Evolutionary conservation across 2,888 invertebrate species (phyloP).

Genomic region (Craniophora ligustri): DNA sequence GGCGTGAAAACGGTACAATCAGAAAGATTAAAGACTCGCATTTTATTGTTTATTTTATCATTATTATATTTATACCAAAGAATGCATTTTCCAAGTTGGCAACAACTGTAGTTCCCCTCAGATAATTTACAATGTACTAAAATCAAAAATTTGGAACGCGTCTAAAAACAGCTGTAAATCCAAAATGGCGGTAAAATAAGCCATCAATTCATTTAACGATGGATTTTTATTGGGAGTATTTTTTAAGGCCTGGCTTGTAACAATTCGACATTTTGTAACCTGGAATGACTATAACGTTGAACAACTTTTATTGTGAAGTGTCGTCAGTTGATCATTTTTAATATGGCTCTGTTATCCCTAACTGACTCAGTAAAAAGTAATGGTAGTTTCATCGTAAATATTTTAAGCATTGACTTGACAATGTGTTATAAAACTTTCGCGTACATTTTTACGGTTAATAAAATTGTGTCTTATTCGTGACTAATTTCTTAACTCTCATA

Average conservation of each 20-base stretch:
- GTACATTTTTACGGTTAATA: background rate
- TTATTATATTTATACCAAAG: no score
- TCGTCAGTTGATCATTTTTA: conserved; percentile 28
- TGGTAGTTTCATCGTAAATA: conserved; percentile 2
- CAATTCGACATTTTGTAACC: conserved; percentile 46
- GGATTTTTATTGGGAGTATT: conserved; percentile 39
- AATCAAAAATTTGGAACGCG: conserved; percentile 56
- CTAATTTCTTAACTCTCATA: no score
- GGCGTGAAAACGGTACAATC: no score
- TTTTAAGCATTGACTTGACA: background rate
- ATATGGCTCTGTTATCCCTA: conserved; percentile 37
- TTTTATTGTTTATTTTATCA: no score
- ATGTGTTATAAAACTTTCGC: background rate
- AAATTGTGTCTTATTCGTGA: no score
- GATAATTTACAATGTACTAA: conserved; percentile 11
- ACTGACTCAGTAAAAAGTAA: conserved; percentile 27
- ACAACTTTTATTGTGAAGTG: conserved; percentile 51
- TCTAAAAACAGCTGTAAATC: conserved; percentile 70
- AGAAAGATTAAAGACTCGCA: no score
- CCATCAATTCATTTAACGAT: conserved; percentile 77
- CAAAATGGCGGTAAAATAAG: conserved; percentile 75
- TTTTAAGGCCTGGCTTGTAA: conserved; percentile 38
- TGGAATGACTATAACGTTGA: conserved; percentile 29
- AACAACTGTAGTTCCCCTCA: no score
- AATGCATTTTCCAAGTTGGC: no score